Conservation (phyloP, 1,140 invertebrate species). For the Hyposmocoma kahamanoa region DNA sequence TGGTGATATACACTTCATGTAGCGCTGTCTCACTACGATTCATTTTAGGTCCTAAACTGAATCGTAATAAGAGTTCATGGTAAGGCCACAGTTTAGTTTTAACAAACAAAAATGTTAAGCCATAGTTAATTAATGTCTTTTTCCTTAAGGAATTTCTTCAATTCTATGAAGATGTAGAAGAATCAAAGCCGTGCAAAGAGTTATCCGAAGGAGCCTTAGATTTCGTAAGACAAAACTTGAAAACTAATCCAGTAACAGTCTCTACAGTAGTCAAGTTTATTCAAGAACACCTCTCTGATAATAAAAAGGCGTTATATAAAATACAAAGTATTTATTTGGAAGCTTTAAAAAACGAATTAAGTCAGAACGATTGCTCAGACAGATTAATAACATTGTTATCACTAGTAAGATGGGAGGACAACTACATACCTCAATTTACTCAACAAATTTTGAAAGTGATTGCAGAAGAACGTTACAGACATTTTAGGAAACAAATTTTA, state of each 20-base stretch:
- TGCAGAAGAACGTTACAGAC: conserved; percentile 42
- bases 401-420: conserved; percentile 44
- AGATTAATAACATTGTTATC: conserved; percentile 50
- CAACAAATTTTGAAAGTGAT: conserved; percentile 43
- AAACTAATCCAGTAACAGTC: conserved; percentile 56
- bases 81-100: too few relatives aligned
- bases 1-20: too few relatives aligned
- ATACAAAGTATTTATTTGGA: conserved; percentile 48
- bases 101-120: too few relatives aligned
- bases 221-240: conserved; percentile 50
- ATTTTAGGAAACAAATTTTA: conserved; percentile 57
- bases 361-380: conserved; percentile 37
- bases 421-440: conserved; percentile 34
- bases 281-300: conserved; percentile 25
- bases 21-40: too few relatives aligned
- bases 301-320: conserved; percentile 30
- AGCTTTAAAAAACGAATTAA: conserved; percentile 41
- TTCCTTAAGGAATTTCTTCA: conserved; percentile 49
- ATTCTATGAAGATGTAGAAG: conserved; percentile 34
- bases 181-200: conserved; percentile 33
- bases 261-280: conserved; percentile 39
- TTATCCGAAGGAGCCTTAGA: conserved; percentile 31
- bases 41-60: too few relatives aligned
- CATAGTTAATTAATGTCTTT: conserved; percentile 3
- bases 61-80: too few relatives aligned